phyloP scores from a whole-genome alignment of 2,888 invertebrate genomes.

The Lithophane semibrunnea region DNA sequence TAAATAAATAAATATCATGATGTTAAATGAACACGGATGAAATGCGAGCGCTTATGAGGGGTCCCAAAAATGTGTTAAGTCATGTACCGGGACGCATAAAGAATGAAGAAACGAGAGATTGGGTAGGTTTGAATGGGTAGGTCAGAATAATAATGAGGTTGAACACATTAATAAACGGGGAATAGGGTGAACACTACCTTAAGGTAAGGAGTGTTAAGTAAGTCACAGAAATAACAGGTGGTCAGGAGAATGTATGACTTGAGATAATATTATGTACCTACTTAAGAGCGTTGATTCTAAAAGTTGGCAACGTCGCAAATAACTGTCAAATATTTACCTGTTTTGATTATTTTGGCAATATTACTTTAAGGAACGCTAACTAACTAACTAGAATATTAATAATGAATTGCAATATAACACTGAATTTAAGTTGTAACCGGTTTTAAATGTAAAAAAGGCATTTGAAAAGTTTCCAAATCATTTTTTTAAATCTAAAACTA shows the following conservation, averaged over 20 bases:
- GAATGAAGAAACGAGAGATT: constrained; percentile 44
- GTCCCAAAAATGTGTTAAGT: constrained; percentile 49
- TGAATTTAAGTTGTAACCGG: no score
- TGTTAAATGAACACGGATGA: constrained; percentile 15
- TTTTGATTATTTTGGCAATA: no score
- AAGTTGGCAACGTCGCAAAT: no score
- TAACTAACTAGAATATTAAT: no score
- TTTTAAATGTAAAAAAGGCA: no score
- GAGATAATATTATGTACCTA: background rate
- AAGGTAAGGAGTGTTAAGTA: background rate
- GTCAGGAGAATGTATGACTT: background rate
- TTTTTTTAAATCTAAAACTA: no score
- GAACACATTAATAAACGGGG: constrained; percentile 28
- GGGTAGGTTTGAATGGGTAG: constrained; percentile 34
- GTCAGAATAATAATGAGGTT: constrained; percentile 50
- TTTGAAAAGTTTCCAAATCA: no score
- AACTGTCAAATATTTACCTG: no score
- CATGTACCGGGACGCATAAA: constrained; percentile 45
- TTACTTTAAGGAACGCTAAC: no score
- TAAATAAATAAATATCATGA: constrained; percentile 19
- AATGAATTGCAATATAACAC: no score
- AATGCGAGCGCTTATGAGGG: constrained; percentile 3
- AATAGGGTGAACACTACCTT: background rate
- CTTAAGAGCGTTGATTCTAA: background rate
- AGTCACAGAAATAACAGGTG: background rate